A percentile compares a stretch with the other conserved stretches of the same genome.
phyloP scores from a whole-genome alignment of 1,140 invertebrate species.

The Aphidius ervi region DNA sequence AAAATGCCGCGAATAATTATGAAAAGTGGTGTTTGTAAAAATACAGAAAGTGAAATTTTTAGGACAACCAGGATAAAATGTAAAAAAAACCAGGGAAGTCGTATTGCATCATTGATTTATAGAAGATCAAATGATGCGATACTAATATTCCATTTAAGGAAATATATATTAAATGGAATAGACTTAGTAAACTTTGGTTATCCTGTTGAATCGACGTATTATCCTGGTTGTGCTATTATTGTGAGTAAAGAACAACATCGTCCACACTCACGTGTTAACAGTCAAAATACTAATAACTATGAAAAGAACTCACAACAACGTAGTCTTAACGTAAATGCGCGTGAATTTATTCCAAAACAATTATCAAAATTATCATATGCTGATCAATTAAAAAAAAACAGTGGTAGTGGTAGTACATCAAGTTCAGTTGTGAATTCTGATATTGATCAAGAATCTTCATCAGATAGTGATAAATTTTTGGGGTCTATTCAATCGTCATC shows the following conservation, averaged over 20 bases:
- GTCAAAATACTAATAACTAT: background rate
- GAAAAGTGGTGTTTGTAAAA: too few species aligned
- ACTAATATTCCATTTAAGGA: conserved; percentile 50
- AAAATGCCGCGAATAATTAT: too few species aligned
- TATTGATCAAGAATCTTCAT: conserved; percentile 42
- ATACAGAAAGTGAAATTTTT: too few species aligned
- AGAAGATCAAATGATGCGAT: conserved; percentile 33
- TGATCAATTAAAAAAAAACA: conserved; percentile 23
- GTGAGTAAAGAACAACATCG: conserved; percentile 20
- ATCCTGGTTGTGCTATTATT: conserved; percentile 60
- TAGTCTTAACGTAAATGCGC: conserved; percentile 61
- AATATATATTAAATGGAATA: conserved; percentile 62
- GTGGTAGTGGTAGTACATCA: conserved; percentile 25
- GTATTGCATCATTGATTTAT: too few species aligned
- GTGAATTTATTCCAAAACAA: conserved; percentile 58
- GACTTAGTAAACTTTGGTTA: conserved; percentile 69
- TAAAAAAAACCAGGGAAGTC: too few species aligned
- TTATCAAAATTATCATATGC: conserved; percentile 18
- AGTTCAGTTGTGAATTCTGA: conserved; percentile 37
- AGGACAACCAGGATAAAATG: too few species aligned
- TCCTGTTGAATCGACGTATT: conserved; percentile 61
- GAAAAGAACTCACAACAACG: conserved; percentile 23
- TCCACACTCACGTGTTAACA: background rate
- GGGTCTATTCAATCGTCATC: conserved; percentile 37
- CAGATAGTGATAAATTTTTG: conserved; percentile 49